Evolutionary conservation across 2,113 vertebrate species (phyloP).

Genomic region (Syngnathus floridae): DNA sequence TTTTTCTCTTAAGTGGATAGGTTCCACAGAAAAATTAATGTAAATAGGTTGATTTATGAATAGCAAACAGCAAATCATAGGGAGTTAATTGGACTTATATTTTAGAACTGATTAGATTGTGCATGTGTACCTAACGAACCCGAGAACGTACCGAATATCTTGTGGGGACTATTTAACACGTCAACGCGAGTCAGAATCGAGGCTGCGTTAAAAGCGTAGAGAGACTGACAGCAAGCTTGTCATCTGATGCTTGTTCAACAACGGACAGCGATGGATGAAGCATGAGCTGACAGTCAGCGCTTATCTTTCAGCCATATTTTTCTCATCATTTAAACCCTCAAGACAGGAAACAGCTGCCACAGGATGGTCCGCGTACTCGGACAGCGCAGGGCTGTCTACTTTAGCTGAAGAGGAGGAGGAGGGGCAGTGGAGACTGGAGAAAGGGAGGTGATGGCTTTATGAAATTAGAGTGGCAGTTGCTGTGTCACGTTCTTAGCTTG

Average conservation of each 20-base stretch:
- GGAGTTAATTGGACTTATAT: neutral
- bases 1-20: too few relatives aligned
- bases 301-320: conserved; percentile 14
- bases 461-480: conserved; percentile 29
- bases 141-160: neutral
- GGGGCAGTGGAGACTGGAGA: conserved; percentile 22
- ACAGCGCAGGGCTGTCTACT: conserved; percentile 21
- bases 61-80: neutral
- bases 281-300: conserved; percentile 15
- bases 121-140: neutral
- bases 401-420: conserved; percentile 35
- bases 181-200: neutral
- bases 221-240: conserved; percentile 11
- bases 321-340: conserved; percentile 18
- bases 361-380: conserved; percentile 21
- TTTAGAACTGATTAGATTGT: neutral
- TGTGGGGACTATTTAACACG: neutral
- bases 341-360: conserved; percentile 44
- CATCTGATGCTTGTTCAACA: conserved; percentile 25
- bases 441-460: conserved; percentile 28
- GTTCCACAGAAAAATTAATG: too few relatives aligned
- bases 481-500: conserved; percentile 22
- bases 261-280: conserved; percentile 25
- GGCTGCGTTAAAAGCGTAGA: neutral
- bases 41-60: neutral